Evolutionary conservation across 2,888 invertebrate genomes (phyloP), one percentile per base, ranked within the genome.

Genomic region (Gastracanthus pulcherrimus): DNA sequence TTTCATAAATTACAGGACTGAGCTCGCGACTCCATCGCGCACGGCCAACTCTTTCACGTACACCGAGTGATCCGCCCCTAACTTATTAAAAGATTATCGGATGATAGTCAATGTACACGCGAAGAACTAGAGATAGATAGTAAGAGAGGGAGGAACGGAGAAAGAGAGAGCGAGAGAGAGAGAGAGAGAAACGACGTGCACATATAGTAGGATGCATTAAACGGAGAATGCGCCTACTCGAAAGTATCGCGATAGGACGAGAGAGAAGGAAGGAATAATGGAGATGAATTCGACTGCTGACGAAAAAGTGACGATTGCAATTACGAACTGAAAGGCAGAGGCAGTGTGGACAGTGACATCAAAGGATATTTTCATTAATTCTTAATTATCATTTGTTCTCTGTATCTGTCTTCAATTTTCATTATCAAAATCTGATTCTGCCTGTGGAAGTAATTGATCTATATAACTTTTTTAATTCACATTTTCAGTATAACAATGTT

Each of bases 71-170:
- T 64, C 31, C 51, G 48, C 58, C 55, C 58, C 74, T 76, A 64
- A 76, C 66, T 80, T 72, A 80, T 80, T 82, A 82, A 76, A 82
- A 69, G 80, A 82, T 80, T 76, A 79, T 66, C 78, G 75, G 69
- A 69, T 64, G 41, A 76, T 82, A 64, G 36, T 34, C 69, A 26
- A 67, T 69, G 51, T n/a, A 19, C 36, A 45, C 16, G 51, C 19
- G 67, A 58, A 38, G 31, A 36, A 58, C 31, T 41, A 41, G 3
- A 51, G n/a, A 19, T 23, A 23, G 9, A 55, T 26, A 11, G 55
- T 11, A 23, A 2, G n/a, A n/a, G n/a, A n/a, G n/a, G n/a, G n/a
- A n/a, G n/a, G n/a, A n/a, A n/a, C n/a, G n/a, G n/a, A n/a, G n/a
- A n/a, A n/a, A n/a, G n/a, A n/a, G n/a, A n/a, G n/a, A n/a, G n/a